These are phyloP conservation scores for Macrophya alboannulata DNA, from an alignment of 2,888 invertebrate genomes.

Conservation along the genomic window DNA sequence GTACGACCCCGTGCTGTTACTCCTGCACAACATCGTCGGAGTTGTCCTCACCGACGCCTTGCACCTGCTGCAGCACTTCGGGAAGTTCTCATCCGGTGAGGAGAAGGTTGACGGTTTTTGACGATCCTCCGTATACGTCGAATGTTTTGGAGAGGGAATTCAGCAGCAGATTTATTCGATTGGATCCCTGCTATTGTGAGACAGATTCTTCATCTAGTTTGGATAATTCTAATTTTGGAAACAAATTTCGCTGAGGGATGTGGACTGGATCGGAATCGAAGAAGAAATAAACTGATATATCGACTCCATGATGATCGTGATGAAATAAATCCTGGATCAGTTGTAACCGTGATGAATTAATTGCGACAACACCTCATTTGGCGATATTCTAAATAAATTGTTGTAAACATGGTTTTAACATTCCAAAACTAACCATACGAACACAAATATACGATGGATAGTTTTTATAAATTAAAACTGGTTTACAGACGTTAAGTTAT, in stretches of 20 bases:
- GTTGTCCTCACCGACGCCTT: neutral
- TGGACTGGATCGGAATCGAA: neutral
- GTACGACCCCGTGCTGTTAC: slow-evolving; percentile 31
- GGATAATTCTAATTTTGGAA: slow-evolving; percentile 24
- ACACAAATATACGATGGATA: slow-evolving; percentile 16
- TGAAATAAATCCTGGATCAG: neutral
- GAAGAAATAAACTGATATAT: neutral
- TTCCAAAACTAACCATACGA: neutral
- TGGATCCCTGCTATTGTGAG: slow-evolving; percentile 59
- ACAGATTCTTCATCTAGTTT: slow-evolving; percentile 43
- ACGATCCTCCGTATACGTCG: slow-evolving; percentile 66
- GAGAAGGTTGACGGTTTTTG: slow-evolving; percentile 42
- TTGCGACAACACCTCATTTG: slow-evolving; percentile 13
- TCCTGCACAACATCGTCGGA: slow-evolving; percentile 15
- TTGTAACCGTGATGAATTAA: neutral
- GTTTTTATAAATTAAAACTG: slow-evolving; percentile 7
- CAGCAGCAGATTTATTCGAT: slow-evolving; percentile 67
- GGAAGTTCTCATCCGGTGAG: slow-evolving; percentile 43
- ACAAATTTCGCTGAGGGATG: slow-evolving; percentile 20
- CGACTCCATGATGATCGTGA: neutral
- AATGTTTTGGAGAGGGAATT: slow-evolving; percentile 66
- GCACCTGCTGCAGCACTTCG: slow-evolving; percentile 30
- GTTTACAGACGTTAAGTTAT: slow-evolving; percentile 35
- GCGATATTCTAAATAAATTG: neutral
- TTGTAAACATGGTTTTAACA: neutral